These are phyloP conservation scores for Eilema caniola DNA, from an alignment of 2,888 invertebrate genomes.

Conservation along the genomic window DNA sequence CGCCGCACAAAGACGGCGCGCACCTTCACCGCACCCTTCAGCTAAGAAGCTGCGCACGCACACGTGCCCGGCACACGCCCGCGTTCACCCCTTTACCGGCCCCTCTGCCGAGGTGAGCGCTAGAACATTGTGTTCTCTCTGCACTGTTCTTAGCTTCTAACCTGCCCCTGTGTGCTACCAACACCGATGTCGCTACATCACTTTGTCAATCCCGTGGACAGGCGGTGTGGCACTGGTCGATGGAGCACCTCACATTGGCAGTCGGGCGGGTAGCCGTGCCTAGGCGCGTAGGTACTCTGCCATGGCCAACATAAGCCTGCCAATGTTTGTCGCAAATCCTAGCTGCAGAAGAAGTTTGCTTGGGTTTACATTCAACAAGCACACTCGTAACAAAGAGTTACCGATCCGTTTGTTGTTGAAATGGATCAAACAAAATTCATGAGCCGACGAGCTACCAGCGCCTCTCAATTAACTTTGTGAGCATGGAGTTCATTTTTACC, in stretches of 20 bases:
- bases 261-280: too few relatives aligned
- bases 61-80: constrained; percentile 23
- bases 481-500: too few relatives aligned
- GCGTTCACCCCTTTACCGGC: constrained; percentile 33
- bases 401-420: too few relatives aligned
- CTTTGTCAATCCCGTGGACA: background rate
- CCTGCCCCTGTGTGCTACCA: background rate
- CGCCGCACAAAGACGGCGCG: constrained; percentile 13
- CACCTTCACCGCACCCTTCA: constrained; percentile 31
- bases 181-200: background rate
- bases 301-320: background rate
- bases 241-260: too few relatives aligned
- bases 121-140: constrained; percentile 18
- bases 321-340: background rate
- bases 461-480: too few relatives aligned
- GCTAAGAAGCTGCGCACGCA: constrained; percentile 42
- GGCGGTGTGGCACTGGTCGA: too few relatives aligned
- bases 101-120: constrained; percentile 22
- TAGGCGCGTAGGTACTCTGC: too few relatives aligned
- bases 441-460: too few relatives aligned
- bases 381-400: too few relatives aligned
- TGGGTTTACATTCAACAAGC: too few relatives aligned
- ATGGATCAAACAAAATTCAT: too few relatives aligned
- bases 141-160: background rate
- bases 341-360: too few relatives aligned